A percentile compares a stretch with the other conserved stretches of the same genome.
Conservation (phyloP, 2,888 invertebrate genomes). For the Lithosia quadra region DNA sequence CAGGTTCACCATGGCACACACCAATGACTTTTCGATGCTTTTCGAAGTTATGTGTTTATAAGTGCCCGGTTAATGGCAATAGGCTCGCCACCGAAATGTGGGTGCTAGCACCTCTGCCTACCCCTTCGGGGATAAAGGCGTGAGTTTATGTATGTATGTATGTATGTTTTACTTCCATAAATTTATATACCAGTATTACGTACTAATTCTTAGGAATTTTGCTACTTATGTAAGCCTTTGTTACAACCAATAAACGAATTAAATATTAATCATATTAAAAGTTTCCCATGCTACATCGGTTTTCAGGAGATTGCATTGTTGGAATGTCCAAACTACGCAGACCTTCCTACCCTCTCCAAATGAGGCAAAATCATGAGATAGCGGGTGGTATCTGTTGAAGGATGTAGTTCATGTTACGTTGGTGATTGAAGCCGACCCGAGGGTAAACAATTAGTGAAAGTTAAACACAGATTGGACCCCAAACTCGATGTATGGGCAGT, state of each 20-base stretch:
- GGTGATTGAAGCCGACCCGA: slow-evolving; percentile 64
- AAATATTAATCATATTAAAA: slow-evolving; percentile 75
- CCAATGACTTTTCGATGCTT: too few relatives aligned
- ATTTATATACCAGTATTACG: too few relatives aligned
- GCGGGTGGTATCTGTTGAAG: slow-evolving; percentile 17
- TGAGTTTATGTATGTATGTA: too few relatives aligned
- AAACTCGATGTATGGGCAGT: slow-evolving; percentile 64
- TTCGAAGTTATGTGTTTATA: too few relatives aligned
- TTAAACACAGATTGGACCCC: slow-evolving; percentile 75
- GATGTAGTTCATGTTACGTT: slow-evolving; percentile 47
- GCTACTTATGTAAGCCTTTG: slow-evolving; percentile 17
- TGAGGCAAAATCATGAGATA: slow-evolving; percentile 17
- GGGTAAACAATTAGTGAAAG: slow-evolving; percentile 80
- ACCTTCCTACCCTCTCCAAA: slow-evolving; percentile 37
- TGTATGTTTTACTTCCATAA: background rate
- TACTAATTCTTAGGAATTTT: background rate
- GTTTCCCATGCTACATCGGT: slow-evolving; percentile 66
- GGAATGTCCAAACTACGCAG: slow-evolving; percentile 50
- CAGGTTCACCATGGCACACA: too few relatives aligned
- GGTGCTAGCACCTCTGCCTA: too few relatives aligned
- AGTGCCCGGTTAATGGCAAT: too few relatives aligned
- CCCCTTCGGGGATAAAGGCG: too few relatives aligned
- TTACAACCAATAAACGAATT: slow-evolving; percentile 64
- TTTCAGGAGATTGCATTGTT: slow-evolving; percentile 65
- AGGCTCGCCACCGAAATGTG: too few relatives aligned